A percentile compares a stretch with the other conserved stretches of the same genome.
Evolutionary conservation across 2,113 vertebrate genomes (phyloP).

Genomic region (Meleagris gallopavo): DNA sequence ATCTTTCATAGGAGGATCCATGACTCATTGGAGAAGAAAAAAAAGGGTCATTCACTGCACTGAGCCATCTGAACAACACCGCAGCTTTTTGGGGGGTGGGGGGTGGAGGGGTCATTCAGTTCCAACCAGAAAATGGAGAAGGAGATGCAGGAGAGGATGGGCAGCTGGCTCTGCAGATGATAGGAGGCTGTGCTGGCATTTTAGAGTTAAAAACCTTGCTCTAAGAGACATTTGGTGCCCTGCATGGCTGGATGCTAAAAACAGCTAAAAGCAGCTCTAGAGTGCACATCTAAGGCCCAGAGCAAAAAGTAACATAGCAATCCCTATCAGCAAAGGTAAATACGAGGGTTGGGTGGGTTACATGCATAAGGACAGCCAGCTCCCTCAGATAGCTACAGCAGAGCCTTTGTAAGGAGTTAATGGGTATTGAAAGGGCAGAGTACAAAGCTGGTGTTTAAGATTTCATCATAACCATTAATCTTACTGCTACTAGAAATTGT

Average conservation of each 20-base stretch:
- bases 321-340: rapidly evolving
- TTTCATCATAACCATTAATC: not conserved
- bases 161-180: not conserved
- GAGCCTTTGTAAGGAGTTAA: not conserved
- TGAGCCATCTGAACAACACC: not conserved
- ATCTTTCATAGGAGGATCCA: constrained; percentile 50
- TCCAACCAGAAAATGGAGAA: constrained; percentile 28
- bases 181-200: not conserved
- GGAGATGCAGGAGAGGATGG: not conserved
- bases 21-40: constrained; percentile 49
- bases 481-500: not conserved
- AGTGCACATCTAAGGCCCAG: not conserved
- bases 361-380: rapidly evolving
- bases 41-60: constrained; percentile 48
- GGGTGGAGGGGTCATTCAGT: not conserved
- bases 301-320: not conserved
- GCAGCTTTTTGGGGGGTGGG: not conserved
- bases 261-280: not conserved
- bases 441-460: not conserved
- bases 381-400: not conserved
- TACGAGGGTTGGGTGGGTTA: rapidly evolving
- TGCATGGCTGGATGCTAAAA: not conserved
- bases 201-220: not conserved
- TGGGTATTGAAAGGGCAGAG: not conserved
- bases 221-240: not conserved